phyloP scores from a whole-genome alignment of 1,140 invertebrate species.

The Orchestia grillus region DNA sequence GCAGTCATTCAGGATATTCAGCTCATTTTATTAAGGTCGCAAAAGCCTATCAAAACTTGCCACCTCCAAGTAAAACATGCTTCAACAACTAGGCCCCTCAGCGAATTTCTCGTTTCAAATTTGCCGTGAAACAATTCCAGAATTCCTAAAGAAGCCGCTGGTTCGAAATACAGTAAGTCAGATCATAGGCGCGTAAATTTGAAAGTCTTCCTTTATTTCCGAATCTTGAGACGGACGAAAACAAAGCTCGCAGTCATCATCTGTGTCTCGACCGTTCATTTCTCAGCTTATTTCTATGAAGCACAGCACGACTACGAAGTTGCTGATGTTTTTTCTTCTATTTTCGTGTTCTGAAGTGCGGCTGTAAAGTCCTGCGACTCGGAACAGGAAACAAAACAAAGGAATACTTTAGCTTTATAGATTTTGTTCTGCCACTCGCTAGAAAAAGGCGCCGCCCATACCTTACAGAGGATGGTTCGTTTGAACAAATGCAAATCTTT shows the following conservation, averaged over 20 bases:
- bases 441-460: slow-evolving; percentile 13
- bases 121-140: too few relatives aligned
- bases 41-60: too few relatives aligned
- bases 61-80: too few relatives aligned
- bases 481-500: slow-evolving; percentile 45
- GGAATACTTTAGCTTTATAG: slow-evolving; percentile 54
- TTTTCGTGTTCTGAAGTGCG: neutral
- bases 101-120: too few relatives aligned
- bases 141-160: too few relatives aligned
- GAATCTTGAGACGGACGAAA: too few relatives aligned
- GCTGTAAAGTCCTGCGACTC: slow-evolving; percentile 13
- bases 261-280: neutral
- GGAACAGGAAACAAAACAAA: slow-evolving; percentile 49
- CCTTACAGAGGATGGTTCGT: neutral
- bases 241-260: neutral
- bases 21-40: too few relatives aligned
- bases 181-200: too few relatives aligned
- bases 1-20: too few relatives aligned
- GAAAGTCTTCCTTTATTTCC: too few relatives aligned
- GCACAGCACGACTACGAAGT: neutral
- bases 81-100: too few relatives aligned
- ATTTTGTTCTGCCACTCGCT: slow-evolving; percentile 53
- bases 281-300: neutral
- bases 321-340: neutral
- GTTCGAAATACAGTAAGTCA: too few relatives aligned